These are phyloP conservation scores for Leptinotarsa haldemani DNA, from an alignment of 2,888 invertebrate species.

Conservation along the genomic window DNA sequence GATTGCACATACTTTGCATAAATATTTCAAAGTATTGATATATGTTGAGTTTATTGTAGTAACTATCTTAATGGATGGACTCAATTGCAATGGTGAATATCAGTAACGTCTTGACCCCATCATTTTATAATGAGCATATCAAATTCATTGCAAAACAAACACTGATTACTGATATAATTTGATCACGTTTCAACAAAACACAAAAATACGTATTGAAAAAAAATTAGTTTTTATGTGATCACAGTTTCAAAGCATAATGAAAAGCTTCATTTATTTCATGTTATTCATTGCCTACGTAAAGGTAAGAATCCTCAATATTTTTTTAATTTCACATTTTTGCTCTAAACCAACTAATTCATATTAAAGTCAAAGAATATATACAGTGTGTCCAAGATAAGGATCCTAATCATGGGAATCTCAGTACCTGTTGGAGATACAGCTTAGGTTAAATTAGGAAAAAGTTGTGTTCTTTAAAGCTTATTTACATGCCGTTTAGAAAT, in stretches of 20 bases:
- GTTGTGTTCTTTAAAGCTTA: no score
- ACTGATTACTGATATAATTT: background rate
- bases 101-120: conserved; percentile 4
- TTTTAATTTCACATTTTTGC: no score
- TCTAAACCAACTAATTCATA: no score
- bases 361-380: no score
- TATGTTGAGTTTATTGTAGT: background rate
- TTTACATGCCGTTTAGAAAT: no score
- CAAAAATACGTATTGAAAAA: background rate
- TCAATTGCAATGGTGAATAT: background rate
- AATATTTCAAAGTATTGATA: no score
- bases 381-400: no score
- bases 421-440: no score
- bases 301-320: background rate
- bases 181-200: conserved; percentile 2
- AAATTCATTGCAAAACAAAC: conserved; percentile 8
- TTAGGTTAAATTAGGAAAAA: no score
- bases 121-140: background rate
- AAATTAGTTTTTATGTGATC: background rate
- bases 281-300: background rate
- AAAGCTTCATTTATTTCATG: background rate
- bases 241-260: background rate
- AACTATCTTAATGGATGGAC: background rate
- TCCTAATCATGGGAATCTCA: no score
- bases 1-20: no score